These are phyloP conservation scores for Itoplectis maculator DNA, from an alignment of 2,888 invertebrate species.

Conservation along the genomic window DNA sequence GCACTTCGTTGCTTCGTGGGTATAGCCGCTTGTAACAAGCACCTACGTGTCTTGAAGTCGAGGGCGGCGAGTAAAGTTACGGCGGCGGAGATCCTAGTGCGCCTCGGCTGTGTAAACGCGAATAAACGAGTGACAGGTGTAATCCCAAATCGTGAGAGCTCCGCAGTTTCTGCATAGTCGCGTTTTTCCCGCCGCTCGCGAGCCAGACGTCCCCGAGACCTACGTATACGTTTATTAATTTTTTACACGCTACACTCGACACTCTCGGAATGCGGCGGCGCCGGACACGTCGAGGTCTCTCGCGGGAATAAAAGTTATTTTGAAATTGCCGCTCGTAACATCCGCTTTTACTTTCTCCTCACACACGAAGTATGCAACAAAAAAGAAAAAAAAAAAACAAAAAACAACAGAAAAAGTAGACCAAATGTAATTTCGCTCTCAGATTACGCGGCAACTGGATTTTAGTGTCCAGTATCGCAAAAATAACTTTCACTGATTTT, in stretches of 20 bases:
- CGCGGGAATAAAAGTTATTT: slow-evolving; percentile 46
- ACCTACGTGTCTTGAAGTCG: slow-evolving; percentile 21
- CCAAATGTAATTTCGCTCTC: too few species aligned
- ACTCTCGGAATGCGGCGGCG: background rate
- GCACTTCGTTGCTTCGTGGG: slow-evolving; percentile 2
- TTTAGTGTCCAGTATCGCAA: too few species aligned
- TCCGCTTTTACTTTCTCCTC: slow-evolving; percentile 32
- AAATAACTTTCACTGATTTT: too few species aligned
- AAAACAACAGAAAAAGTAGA: too few species aligned
- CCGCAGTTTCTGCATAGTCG: background rate
- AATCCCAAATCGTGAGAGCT: slow-evolving; percentile 21
- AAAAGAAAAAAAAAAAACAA: too few species aligned
- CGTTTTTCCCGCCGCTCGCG: background rate
- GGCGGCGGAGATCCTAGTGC: slow-evolving; percentile 14
- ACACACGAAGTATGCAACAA: background rate
- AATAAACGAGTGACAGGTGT: slow-evolving; percentile 25
- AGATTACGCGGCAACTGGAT: too few species aligned
- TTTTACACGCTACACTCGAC: slow-evolving; percentile 26
- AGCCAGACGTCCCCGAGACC: slow-evolving; percentile 11
- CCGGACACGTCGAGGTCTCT: background rate
- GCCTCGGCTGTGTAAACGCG: slow-evolving; percentile 8
- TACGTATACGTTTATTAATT: slow-evolving; percentile 19
- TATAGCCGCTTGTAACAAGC: slow-evolving; percentile 13
- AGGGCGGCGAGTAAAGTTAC: slow-evolving; percentile 12
- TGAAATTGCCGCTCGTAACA: slow-evolving; percentile 22